phyloP scores from a whole-genome alignment of 2,888 invertebrate species.

The Petrophora chlorosata region DNA sequence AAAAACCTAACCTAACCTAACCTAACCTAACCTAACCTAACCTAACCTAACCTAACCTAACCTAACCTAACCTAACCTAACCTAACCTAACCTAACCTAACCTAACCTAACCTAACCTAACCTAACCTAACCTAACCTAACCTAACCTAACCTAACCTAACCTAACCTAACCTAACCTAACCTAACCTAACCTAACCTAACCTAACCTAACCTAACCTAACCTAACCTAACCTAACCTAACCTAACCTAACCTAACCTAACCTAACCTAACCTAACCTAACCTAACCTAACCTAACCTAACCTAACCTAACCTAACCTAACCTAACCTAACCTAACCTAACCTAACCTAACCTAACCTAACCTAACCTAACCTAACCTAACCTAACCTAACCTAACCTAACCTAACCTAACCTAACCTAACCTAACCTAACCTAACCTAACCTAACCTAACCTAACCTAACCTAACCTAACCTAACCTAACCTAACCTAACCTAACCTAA shows the following conservation, averaged over 20 bases:
- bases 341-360: constrained; percentile 20
- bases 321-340: constrained; percentile 10
- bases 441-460: too few species aligned
- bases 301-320: constrained; percentile 13
- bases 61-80: background rate
- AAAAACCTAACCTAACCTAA: constrained; percentile 9
- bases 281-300: constrained; percentile 16
- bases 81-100: background rate
- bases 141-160: constrained; percentile 22
- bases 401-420: constrained; percentile 21
- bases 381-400: constrained; percentile 21
- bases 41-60: constrained; percentile 22
- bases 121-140: constrained; percentile 12
- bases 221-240: constrained; percentile 18
- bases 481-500: too few species aligned
- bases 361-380: constrained; percentile 21
- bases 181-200: constrained; percentile 20
- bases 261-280: constrained; percentile 21
- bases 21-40: constrained; percentile 24
- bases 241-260: constrained; percentile 17
- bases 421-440: constrained; percentile 14
- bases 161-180: constrained; percentile 22
- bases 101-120: constrained; percentile 3
- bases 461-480: too few species aligned
- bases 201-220: constrained; percentile 19